Conservation (phyloP, 2,797 vertebrate genomes). For the Tympanoctomys barrerae region DNA sequence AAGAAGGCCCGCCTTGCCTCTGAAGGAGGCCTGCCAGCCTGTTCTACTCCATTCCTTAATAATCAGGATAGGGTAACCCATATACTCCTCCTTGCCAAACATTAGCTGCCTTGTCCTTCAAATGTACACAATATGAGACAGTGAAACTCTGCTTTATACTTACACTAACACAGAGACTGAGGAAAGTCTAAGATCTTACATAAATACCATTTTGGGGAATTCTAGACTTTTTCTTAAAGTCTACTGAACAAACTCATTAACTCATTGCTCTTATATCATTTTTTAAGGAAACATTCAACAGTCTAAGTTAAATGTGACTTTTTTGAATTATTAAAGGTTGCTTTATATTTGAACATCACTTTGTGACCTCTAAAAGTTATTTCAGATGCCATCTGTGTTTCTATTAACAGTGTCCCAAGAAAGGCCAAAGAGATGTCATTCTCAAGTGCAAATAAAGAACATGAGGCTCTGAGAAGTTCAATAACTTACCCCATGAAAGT, state of each 20-base stretch:
- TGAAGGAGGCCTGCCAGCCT: neutral
- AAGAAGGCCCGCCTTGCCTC: neutral
- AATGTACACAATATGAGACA: neutral
- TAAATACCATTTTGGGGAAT: constrained; percentile 14
- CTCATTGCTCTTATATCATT: neutral
- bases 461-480: neutral
- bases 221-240: neutral
- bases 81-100: neutral
- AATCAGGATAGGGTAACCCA: too few relatives aligned
- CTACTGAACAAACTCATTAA: constrained; percentile 2
- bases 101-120: neutral
- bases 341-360: neutral
- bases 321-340: constrained; percentile 56
- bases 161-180: constrained; percentile 28
- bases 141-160: neutral
- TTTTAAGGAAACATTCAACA: constrained; percentile 17
- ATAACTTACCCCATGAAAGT: neutral
- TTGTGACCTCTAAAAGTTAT: constrained; percentile 14
- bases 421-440: neutral
- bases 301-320: constrained; percentile 3
- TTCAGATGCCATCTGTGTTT: neutral
- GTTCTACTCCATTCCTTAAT: neutral
- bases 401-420: neutral
- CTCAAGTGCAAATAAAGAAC: neutral
- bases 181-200: constrained; percentile 18